Conservation (phyloP, 2,888 invertebrate genomes). For the Drosophila siamana region DNA sequence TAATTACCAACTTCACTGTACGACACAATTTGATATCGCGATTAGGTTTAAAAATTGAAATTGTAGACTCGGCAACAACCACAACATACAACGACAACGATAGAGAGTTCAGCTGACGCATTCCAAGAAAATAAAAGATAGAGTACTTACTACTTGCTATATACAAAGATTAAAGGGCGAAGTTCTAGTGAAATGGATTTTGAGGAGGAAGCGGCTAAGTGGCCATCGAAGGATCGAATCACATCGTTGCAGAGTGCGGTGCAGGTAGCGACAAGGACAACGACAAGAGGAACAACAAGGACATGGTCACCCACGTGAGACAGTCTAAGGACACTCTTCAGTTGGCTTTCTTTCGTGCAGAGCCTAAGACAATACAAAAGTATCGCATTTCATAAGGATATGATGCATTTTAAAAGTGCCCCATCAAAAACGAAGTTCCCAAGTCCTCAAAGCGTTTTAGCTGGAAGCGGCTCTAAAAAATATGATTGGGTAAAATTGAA, state of each 20-base stretch:
- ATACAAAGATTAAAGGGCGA: constrained; percentile 43
- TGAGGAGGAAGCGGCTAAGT: constrained; percentile 59
- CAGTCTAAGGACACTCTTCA: constrained; percentile 32
- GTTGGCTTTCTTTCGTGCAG: constrained; percentile 29
- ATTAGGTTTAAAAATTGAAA: constrained; percentile 33
- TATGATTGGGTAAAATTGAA: constrained; percentile 39
- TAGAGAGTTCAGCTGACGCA: constrained; percentile 31
- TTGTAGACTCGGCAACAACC: constrained; percentile 20
- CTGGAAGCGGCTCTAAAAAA: neutral
- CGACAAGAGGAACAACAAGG: neutral
- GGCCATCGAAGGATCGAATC: constrained; percentile 64
- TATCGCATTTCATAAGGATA: constrained; percentile 76
- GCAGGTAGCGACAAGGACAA: constrained; percentile 56
- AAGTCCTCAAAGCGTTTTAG: constrained; percentile 39
- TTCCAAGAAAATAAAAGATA: neutral
- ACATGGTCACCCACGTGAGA: constrained; percentile 59
- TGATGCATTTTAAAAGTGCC: constrained; percentile 23
- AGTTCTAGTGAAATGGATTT: constrained; percentile 58
- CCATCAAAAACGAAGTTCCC: constrained; percentile 58
- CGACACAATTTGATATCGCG: constrained; percentile 39
- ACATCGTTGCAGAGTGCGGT: constrained; percentile 30
- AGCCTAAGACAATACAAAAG: constrained; percentile 59
- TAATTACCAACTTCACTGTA: constrained; percentile 47
- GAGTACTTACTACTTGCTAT: neutral
- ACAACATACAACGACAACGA: neutral